Evolutionary conservation across 2,888 invertebrate genomes (phyloP).

Genomic region (Teleogryllus oceanicus): DNA sequence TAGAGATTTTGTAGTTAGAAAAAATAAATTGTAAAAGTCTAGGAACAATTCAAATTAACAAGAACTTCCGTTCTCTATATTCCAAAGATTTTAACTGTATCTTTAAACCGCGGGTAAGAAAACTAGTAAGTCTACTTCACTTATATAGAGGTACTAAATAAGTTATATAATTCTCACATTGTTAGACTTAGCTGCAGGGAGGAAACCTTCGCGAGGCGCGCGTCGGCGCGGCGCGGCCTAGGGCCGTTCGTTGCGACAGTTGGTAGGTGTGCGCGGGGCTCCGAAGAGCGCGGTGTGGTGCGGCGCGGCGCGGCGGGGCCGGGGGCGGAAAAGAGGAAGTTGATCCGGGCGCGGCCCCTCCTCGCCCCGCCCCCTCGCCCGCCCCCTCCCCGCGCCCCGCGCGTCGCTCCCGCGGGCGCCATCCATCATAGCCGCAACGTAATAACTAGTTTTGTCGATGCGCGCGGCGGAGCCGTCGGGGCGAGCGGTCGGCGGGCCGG

Average conservation of each 20-base stretch:
- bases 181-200: too few species aligned
- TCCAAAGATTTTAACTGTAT: too few species aligned
- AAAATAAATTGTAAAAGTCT: too few species aligned
- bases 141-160: too few species aligned
- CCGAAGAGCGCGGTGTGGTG: neutral
- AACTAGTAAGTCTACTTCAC: too few species aligned
- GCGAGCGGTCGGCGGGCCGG: neutral
- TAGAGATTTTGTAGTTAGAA: too few species aligned
- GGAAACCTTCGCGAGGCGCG: too few species aligned
- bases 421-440: slow-evolving; percentile 34
- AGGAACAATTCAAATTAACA: too few species aligned
- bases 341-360: too few species aligned
- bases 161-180: too few species aligned
- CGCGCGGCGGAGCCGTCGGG: slow-evolving; percentile 18
- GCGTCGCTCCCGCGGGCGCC: slow-evolving; percentile 26
- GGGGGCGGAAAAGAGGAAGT: slow-evolving; percentile 24
- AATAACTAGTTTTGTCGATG: slow-evolving; percentile 33
- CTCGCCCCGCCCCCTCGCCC: neutral
- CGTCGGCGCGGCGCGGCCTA: neutral
- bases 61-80: too few species aligned
- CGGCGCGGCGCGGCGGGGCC: neutral
- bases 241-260: neutral
- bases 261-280: neutral
- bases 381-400: slow-evolving; percentile 25
- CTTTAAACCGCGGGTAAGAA: too few species aligned